Conservation (phyloP, 2,888 invertebrate genomes). For the Microctonus brassicae region DNA sequence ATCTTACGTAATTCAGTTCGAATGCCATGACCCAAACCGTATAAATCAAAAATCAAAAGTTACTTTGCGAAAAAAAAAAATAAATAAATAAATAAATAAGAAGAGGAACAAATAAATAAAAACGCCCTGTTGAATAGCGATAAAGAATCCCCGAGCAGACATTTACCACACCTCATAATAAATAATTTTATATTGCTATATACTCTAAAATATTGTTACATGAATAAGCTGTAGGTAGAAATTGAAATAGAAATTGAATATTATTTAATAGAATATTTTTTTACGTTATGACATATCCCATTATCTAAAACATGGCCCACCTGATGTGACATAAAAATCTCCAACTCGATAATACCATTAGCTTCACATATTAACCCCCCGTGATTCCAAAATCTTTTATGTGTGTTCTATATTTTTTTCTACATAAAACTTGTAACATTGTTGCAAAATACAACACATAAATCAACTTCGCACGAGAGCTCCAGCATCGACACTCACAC, state of each 20-base stretch:
- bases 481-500: neutral
- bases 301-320: conserved; percentile 3
- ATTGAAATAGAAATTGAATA: too few species aligned
- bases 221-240: too few species aligned
- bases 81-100: neutral
- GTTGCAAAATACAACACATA: neutral
- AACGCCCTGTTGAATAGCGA: too few species aligned
- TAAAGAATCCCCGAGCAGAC: too few species aligned
- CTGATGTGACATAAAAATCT: conserved; percentile 6
- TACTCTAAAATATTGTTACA: too few species aligned
- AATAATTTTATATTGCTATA: too few species aligned
- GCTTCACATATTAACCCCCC: neutral
- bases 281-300: neutral
- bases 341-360: conserved; percentile 13
- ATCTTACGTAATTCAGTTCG: conserved; percentile 19
- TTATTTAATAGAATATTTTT: neutral
- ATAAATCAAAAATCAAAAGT: conserved; percentile 19
- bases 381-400: neutral
- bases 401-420: neutral
- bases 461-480: neutral
- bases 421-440: neutral
- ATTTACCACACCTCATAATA: too few species aligned
- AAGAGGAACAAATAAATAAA: neutral
- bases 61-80: neutral
- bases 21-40: neutral